These are phyloP conservation scores for Garrulus glandarius DNA, from an alignment of 2,797 vertebrate genomes.

Conservation along the genomic window DNA sequence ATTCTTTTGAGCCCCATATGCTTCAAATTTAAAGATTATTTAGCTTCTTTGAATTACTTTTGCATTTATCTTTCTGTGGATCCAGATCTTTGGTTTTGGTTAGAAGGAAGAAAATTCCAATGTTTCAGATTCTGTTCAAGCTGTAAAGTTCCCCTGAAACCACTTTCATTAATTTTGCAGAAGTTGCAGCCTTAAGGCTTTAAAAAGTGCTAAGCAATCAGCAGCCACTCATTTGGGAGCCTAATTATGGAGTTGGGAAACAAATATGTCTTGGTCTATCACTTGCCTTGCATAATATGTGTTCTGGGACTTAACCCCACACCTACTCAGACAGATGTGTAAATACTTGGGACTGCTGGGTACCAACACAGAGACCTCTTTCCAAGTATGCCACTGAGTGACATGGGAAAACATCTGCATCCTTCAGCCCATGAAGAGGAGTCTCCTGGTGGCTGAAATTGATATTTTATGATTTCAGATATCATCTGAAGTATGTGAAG, in stretches of 20 bases:
- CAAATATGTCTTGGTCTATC: conserved; percentile 37
- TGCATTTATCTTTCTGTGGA: neutral
- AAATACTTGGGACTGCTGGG: neutral
- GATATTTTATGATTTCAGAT: neutral
- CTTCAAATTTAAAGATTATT: neutral
- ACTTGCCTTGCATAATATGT: conserved; percentile 6
- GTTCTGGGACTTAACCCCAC: conserved; percentile 13
- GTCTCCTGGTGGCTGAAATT: neutral
- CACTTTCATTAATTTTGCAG: conserved; percentile 45
- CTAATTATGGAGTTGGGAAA: conserved; percentile 56
- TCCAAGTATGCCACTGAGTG: neutral
- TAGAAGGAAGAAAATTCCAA: neutral
- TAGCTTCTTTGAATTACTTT: neutral
- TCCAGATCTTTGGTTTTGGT: neutral
- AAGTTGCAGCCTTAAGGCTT: conserved; percentile 55
- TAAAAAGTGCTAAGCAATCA: conserved; percentile 62
- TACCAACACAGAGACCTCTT: neutral
- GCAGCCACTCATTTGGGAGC: conserved; percentile 42
- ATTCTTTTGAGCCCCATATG: neutral
- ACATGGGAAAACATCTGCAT: neutral
- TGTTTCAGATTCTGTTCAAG: conserved; percentile 24
- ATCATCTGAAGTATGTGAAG: neutral
- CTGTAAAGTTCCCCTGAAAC: conserved; percentile 48
- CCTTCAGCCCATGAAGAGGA: neutral
- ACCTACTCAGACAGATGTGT: neutral